Evolutionary conservation across 2,888 invertebrate species (phyloP).

Genomic region (Acanthoscelides obtectus): DNA sequence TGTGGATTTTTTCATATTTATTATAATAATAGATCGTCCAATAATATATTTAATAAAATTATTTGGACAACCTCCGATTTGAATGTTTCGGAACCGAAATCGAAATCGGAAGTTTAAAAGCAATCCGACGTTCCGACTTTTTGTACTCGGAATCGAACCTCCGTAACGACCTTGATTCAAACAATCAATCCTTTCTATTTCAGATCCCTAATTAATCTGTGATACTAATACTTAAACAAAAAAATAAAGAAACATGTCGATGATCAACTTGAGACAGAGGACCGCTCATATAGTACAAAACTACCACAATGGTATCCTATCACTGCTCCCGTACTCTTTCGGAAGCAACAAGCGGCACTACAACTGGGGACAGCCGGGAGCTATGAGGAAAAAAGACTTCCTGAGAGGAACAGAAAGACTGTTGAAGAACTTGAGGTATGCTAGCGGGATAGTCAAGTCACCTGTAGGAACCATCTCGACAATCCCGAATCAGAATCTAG

Average conservation of each 20-base stretch:
- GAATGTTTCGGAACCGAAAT: too few relatives aligned
- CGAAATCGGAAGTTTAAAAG: too few relatives aligned
- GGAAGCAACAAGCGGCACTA: conserved; percentile 14
- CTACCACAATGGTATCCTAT: conserved; percentile 24
- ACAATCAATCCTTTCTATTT: neutral
- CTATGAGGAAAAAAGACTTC: conserved; percentile 7
- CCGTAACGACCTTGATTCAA: neutral
- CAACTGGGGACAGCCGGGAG: conserved; percentile 4
- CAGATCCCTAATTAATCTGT: conserved; percentile 7
- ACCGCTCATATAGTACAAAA: conserved; percentile 18
- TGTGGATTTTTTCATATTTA: too few relatives aligned
- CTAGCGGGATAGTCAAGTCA: conserved; percentile 43
- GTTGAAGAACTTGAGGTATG: conserved; percentile 21
- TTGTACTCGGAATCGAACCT: too few relatives aligned
- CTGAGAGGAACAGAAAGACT: conserved; percentile 14
- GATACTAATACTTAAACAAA: conserved; percentile 10
- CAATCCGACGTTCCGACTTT: too few relatives aligned
- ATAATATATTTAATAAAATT: too few relatives aligned
- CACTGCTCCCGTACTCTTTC: conserved; percentile 16
- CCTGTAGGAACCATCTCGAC: conserved; percentile 51
- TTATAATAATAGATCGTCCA: too few relatives aligned
- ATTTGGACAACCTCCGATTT: too few relatives aligned
- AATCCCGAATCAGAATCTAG: conserved; percentile 54
- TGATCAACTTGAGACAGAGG: conserved; percentile 17
- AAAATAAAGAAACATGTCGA: conserved; percentile 14